Base-by-base conservation (phyloP, 2,797 vertebrate species). In the Channa striata region DNA sequence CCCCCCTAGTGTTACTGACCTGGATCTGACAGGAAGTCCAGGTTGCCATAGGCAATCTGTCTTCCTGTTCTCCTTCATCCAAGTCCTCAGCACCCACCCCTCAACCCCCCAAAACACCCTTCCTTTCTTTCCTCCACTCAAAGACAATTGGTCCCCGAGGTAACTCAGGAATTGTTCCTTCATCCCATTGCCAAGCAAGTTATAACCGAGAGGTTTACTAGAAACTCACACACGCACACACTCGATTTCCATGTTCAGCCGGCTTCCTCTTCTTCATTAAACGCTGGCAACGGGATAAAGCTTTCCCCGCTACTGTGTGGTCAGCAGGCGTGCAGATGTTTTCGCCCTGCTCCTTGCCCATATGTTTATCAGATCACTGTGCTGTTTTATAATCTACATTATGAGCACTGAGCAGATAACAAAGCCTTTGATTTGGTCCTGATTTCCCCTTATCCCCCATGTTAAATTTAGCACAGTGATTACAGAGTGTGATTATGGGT, bases 21-120 rank as follows among this genome's bases (percentile, higher is more conserved):
- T 89, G 91, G 72, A 84, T 91, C 85, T 87, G 81, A 92, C 87
- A 94, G 93, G 93, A 94, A 94, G 90, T 92, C 86, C 89, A 77
- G 81, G 83, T 91, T 81, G 93, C 94, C 91, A 92, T 82, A 86
- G 93, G 93, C 92, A 58, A 93, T 94, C 82, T 36, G 70, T 92
- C 91, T 95, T 94, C 93, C 94, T 93, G 92, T 85, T 91, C 85
- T 80, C 79, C 72, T 86, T 77, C n/a, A 37, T 89, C 80, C 82
- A 82, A 85, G 60, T 81, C 72, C 78, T 81, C 73, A 74, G 74
- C 81, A 80, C 60, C 79, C 68, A 80, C 78, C 72, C 50, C 42
- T 40, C 17, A 11, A 67, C 60, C 25, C 49, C 33, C n/a, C 5
- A 62, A 75, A 49, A 59, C 11, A 6, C 65, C 23, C 52, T 25